These are phyloP conservation scores for Sweltsa coloradensis DNA, from an alignment of 1,140 invertebrate genomes.

Conservation along the genomic window DNA sequence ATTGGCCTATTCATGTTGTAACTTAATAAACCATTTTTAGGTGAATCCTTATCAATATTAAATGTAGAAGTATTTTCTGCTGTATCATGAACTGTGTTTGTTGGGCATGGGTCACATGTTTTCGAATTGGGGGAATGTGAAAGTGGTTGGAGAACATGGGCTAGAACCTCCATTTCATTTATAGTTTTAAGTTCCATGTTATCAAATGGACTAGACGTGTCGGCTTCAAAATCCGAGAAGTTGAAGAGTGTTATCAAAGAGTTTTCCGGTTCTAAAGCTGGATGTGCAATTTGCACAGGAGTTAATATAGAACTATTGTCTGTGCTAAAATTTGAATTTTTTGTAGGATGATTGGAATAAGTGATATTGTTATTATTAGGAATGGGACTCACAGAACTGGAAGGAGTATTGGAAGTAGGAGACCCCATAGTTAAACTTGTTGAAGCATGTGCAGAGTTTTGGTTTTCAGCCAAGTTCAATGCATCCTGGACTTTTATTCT, in stretches of 20 bases:
- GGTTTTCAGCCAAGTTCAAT: not conserved
- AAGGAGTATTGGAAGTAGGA: not conserved
- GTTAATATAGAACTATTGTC: constrained; percentile 16
- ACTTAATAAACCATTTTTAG: too few relatives aligned
- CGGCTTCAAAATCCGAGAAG: constrained; percentile 73
- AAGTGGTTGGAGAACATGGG: constrained; percentile 45
- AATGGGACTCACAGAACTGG: not conserved
- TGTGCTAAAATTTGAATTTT: not conserved
- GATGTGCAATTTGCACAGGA: constrained; percentile 18
- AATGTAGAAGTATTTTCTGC: too few relatives aligned
- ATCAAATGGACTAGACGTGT: constrained; percentile 82
- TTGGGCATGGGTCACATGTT: not conserved
- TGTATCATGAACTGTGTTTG: too few relatives aligned
- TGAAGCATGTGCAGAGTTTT: not conserved
- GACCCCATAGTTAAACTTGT: constrained; percentile 2
- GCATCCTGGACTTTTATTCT: constrained; percentile 2
- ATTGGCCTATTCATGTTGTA: too few relatives aligned
- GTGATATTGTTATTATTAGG: not conserved
- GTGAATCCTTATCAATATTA: too few relatives aligned
- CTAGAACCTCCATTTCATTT: constrained; percentile 77
- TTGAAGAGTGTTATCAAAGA: constrained; percentile 32
- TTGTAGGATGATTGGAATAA: not conserved
- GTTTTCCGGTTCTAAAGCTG: constrained; percentile 16
- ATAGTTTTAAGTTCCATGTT: constrained; percentile 82
- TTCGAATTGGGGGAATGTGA: constrained; percentile 4